Conservation (phyloP, 2,797 vertebrate genomes). For the Ammospiza maritima region DNA sequence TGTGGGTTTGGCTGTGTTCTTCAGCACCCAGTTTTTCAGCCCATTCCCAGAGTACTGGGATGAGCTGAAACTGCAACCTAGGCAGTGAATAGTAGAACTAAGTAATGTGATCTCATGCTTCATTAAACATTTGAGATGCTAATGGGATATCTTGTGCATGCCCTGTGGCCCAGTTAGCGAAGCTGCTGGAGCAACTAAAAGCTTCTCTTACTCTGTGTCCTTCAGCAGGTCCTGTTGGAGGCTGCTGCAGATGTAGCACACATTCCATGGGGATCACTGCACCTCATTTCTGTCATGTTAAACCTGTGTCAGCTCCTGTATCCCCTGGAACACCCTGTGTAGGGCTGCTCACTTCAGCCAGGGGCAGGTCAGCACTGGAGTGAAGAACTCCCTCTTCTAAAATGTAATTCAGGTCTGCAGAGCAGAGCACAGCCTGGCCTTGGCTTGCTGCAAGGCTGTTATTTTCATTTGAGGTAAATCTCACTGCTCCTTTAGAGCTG, state of each 20-base stretch:
- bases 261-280: rapidly evolving
- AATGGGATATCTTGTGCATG: background rate
- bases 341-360: background rate
- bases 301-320: background rate
- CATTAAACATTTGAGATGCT: background rate
- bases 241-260: background rate
- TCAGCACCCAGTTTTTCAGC: background rate
- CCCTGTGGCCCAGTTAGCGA: background rate
- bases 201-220: background rate
- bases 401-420: background rate
- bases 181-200: background rate
- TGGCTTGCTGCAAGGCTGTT: background rate
- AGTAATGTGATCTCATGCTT: background rate
- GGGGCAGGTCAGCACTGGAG: too few relatives aligned
- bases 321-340: rapidly evolving
- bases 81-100: background rate
- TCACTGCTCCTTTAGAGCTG: background rate
- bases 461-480: background rate
- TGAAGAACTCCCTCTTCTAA: background rate
- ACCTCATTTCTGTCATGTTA: rapidly evolving
- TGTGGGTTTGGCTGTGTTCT: background rate
- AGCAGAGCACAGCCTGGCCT: background rate
- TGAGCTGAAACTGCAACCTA: background rate
- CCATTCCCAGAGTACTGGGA: background rate
- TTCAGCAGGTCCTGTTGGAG: background rate